Base-by-base conservation (phyloP, 1,140 invertebrate genomes). In the Trichogramma pretiosum region DNA sequence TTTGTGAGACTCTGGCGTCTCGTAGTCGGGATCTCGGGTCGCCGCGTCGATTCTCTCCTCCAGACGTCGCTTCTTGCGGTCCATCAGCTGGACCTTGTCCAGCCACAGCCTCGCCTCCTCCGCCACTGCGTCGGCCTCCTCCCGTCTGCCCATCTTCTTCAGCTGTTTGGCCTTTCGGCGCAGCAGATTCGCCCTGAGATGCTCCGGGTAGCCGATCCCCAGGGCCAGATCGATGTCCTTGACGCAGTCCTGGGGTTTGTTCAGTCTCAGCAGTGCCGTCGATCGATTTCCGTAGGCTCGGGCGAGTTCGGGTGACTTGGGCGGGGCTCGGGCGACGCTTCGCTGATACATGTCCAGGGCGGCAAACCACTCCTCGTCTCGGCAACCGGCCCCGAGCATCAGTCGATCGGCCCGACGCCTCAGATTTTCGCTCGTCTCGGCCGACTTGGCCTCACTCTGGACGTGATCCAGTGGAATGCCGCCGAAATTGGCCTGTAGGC, bases 221-320 rank as follows among this genome's bases (percentile, higher is more conserved):
- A 64, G 37, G 16, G 58, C 65, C 36, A 41, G 51, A 14, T 68
- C 53, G 35, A 74, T 66, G 42, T 74, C 73, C 18, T 68, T 56
- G 18, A 85, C 40, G 58, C 81, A 80, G 50, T 81, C 76, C 14
- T 73, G 53, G 65, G 77, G 83, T 35, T 79, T 74, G 46, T 76
- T 67, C 50, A 80, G 61, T 54, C 77, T 68, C 59, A 77, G 81
- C 14, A 84, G 72, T 5, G 81, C 77, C 22, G 81, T 82, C 19
- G 84, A 85, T 58, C 84, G 75, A 60, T 86, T 86, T n/a, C 75
- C 80, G 65, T 79, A 77, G n/a, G 81, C 80, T 26, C 82, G 63
- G n/a, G 72, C 65, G 49, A 81, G 68, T 59, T 76, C 70, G 50
- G 77, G 68, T 19, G 77, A 78, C 28, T 67, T 57, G 5, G 60